A percentile compares a stretch with the other conserved stretches of the same genome.
Evolutionary conservation across 2,113 vertebrate genomes (phyloP).

Genomic region (Lepus timidus): DNA sequence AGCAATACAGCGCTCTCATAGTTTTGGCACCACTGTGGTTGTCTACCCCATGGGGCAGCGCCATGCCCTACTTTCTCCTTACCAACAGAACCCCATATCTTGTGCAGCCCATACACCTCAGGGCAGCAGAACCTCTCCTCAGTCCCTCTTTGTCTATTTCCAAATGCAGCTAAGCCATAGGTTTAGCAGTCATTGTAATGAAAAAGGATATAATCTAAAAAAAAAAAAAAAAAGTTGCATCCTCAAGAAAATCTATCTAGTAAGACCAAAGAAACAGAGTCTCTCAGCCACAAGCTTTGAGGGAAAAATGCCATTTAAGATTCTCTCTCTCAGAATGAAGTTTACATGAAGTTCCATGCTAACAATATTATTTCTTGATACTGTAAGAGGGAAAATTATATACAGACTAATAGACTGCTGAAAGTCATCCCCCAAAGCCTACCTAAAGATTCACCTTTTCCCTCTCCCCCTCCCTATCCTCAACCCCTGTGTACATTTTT

Average conservation of each 20-base stretch:
- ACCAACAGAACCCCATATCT: background rate
- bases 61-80: background rate
- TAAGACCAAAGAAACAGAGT: slow-evolving; percentile 12
- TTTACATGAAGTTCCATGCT: background rate
- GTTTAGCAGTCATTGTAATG: background rate
- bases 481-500: background rate
- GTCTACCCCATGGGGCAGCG: too few species aligned
- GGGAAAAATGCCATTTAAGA: background rate
- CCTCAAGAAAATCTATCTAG: slow-evolving; percentile 5
- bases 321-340: background rate
- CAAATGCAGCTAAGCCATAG: background rate
- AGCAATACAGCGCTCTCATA: background rate
- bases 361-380: background rate
- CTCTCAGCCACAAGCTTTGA: slow-evolving; percentile 17
- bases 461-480: background rate
- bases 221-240: too few species aligned
- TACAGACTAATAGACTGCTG: background rate
- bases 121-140: background rate
- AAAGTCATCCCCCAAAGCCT: background rate
- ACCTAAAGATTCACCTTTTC: background rate
- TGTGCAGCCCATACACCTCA: background rate
- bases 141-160: background rate
- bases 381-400: background rate
- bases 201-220: background rate
- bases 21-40: background rate